These are phyloP conservation scores for Ephialtes manifestator DNA, from an alignment of 2,888 invertebrate genomes.

Conservation along the genomic window DNA sequence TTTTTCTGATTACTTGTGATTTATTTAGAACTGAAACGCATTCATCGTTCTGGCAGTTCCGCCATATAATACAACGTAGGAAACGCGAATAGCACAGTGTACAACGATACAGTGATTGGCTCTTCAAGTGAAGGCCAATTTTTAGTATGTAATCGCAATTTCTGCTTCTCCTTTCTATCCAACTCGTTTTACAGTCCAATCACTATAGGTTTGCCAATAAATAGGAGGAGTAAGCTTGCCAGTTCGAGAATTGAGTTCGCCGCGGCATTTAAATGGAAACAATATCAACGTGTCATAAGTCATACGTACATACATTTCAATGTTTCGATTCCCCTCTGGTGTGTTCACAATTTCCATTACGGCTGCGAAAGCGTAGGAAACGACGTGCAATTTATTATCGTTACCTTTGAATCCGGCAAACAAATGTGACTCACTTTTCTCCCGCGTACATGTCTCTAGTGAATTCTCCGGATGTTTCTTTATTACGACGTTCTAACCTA, in stretches of 20 bases:
- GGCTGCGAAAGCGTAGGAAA: conserved; percentile 37
- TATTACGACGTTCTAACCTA: conserved; percentile 1
- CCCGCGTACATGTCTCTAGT: background rate
- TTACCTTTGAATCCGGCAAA: conserved; percentile 49
- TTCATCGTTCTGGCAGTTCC: background rate
- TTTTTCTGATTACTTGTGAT: conserved; percentile 7
- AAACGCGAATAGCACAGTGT: background rate
- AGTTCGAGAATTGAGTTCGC: conserved; percentile 28
- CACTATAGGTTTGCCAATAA: conserved; percentile 1
- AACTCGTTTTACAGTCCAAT: background rate
- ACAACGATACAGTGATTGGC: conserved; percentile 10
- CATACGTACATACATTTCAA: conserved; percentile 45
- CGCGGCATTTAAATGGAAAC: conserved; percentile 51
- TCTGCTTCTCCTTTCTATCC: background rate
- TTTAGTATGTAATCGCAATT: background rate
- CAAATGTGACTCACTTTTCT: conserved; percentile 44
- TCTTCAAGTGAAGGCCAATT: background rate
- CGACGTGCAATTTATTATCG: conserved; percentile 60
- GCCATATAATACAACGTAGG: background rate
- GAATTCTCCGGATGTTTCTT: conserved; percentile 37
- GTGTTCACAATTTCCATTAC: conserved; percentile 56
- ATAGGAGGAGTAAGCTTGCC: conserved; percentile 3
- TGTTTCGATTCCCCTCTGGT: conserved; percentile 39
- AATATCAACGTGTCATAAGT: conserved; percentile 56
- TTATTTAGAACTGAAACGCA: conserved; percentile 3